Evolutionary conservation across 2,113 vertebrate genomes (phyloP).

Genomic region (Struthidea cinerea): DNA sequence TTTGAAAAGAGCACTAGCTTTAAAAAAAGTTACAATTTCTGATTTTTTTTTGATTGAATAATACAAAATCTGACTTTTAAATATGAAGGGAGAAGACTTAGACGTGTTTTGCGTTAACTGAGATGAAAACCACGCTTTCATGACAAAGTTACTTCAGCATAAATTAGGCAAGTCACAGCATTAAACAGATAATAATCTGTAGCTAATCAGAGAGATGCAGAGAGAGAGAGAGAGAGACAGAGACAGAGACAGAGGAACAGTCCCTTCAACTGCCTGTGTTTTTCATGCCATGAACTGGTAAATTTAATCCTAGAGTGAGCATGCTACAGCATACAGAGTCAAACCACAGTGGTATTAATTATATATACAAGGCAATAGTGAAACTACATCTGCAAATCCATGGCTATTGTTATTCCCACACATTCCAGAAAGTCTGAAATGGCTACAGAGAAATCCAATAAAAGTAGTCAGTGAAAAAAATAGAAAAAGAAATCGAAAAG

Average conservation of each 20-base stretch:
- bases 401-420: background rate
- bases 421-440: background rate
- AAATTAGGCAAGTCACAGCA: background rate
- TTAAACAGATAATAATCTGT: background rate
- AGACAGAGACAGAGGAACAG: background rate
- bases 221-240: background rate
- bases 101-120: background rate
- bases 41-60: background rate
- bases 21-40: background rate
- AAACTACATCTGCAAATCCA: background rate
- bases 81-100: background rate
- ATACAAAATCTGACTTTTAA: background rate
- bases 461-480: background rate
- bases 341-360: background rate
- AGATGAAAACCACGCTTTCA: background rate
- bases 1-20: background rate
- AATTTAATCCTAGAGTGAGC: background rate
- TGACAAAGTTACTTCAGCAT: background rate
- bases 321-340: background rate
- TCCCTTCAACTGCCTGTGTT: background rate
- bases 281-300: background rate
- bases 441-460: background rate
- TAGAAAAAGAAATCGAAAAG: background rate
- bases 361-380: background rate
- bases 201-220: background rate